Conservation (phyloP, 2,797 vertebrate species). For the Lerista edwardsae region DNA sequence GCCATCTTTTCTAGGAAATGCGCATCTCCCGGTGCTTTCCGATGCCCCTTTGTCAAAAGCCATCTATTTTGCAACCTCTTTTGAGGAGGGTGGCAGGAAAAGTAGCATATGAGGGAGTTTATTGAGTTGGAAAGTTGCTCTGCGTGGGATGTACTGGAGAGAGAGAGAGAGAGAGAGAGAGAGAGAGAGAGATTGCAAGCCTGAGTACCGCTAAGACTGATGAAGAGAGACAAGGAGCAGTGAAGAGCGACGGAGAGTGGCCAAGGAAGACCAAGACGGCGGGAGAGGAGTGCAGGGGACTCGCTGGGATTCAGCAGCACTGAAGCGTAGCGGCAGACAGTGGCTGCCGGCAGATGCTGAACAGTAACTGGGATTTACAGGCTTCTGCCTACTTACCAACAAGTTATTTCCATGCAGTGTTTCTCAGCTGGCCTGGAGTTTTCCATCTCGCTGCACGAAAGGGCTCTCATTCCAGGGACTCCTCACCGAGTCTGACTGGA, state of each 20-base stretch:
- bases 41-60: background rate
- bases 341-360: background rate
- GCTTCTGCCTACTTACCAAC: background rate
- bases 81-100: accelerated
- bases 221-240: conserved; percentile 4
- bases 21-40: background rate
- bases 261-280: background rate
- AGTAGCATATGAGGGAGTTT: conserved; percentile 15
- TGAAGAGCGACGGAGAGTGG: background rate
- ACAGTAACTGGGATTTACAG: conserved; percentile 7
- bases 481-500: background rate
- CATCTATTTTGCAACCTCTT: background rate
- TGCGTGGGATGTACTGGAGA: background rate
- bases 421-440: background rate
- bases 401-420: conserved; percentile 11
- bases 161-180: background rate
- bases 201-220: background rate
- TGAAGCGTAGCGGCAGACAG: conserved; percentile 27
- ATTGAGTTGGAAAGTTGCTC: conserved; percentile 14
- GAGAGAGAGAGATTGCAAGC: background rate
- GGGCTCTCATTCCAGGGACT: background rate
- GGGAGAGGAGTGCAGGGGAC: accelerated
- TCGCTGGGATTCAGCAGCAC: background rate
- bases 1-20: accelerated
- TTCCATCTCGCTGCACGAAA: background rate